Conservation (phyloP, 2,113 vertebrate species). For the Myiopsitta monachus region DNA sequence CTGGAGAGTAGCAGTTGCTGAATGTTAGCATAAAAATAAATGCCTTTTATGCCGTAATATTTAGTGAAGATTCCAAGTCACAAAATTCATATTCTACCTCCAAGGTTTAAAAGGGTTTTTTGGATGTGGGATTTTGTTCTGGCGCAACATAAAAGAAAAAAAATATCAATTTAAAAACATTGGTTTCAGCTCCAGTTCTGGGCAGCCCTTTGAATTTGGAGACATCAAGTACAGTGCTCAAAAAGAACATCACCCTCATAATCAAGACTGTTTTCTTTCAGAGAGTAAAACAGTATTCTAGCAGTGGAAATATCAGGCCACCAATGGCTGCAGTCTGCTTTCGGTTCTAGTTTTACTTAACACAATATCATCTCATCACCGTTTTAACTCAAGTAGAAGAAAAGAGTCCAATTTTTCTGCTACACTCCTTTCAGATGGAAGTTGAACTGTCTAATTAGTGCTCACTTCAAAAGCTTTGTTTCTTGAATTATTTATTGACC, state of each 20-base stretch:
- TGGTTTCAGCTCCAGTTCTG: not conserved
- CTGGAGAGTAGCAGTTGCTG: not conserved
- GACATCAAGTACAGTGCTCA: not conserved
- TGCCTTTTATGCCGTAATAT: not conserved
- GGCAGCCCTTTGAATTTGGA: not conserved
- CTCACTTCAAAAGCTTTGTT: not conserved
- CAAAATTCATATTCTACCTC: not conserved
- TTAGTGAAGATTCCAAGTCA: not conserved
- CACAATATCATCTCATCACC: not conserved
- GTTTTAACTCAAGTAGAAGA: not conserved
- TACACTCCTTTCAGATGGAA: not conserved
- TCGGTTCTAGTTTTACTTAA: not conserved
- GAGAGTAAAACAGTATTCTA: not conserved
- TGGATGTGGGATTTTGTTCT: not conserved
- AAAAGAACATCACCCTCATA: not conserved
- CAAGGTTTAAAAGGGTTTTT: not conserved
- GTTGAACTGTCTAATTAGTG: conserved; percentile 24
- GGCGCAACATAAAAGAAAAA: not conserved
- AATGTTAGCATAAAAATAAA: not conserved
- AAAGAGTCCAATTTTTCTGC: not conserved
- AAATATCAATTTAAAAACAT: not conserved
- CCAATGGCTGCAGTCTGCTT: not conserved
- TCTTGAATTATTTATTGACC: conserved; percentile 48
- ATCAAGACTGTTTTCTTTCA: not conserved
- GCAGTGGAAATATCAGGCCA: not conserved